These are phyloP conservation scores for Dugesia japonica DNA, from an alignment of 2,888 invertebrate genomes.

Conservation along the genomic window DNA sequence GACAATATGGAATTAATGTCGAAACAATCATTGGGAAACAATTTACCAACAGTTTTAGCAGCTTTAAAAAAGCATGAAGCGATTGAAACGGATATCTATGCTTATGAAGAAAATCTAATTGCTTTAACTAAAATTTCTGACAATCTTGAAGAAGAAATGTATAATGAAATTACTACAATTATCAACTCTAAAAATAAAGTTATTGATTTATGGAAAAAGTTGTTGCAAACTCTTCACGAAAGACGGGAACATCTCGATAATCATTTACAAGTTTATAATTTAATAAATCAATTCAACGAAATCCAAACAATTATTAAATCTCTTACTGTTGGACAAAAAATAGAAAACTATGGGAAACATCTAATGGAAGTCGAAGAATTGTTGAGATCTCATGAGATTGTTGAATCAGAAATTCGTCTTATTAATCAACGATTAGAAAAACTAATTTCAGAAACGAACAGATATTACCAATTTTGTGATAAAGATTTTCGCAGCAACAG, in stretches of 20 bases:
- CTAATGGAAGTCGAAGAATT: conserved; percentile 98
- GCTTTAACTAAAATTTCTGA: conserved; percentile 92
- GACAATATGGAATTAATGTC: conserved; percentile 96
- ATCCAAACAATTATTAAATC: conserved; percentile 92
- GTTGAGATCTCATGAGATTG: conserved; percentile 84
- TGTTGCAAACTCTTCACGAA: conserved; percentile 77
- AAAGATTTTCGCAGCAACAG: conserved; percentile 56
- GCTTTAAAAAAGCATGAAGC: conserved; percentile 99
- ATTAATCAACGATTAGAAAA: conserved; percentile 89
- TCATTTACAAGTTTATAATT: conserved; percentile 60
- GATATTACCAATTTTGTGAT: conserved; percentile 67
- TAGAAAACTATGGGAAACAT: conserved; percentile 96
- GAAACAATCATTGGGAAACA: conserved; percentile 88
- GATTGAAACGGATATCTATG: conserved; percentile 96
- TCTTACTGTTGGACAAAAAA: conserved; percentile 69
- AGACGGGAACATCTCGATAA: conserved; percentile 78
- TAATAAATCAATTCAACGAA: conserved; percentile 90
- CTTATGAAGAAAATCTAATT: conserved; percentile 94
- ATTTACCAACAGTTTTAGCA: conserved; percentile 91
- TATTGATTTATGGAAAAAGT: conserved; percentile 84
- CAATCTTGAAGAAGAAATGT: conserved; percentile 84
- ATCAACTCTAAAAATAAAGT: conserved; percentile 80
- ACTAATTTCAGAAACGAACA: conserved; percentile 81
- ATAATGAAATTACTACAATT: conserved; percentile 83
- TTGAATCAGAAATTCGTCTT: conserved; percentile 94